Conservation (phyloP, 2,113 vertebrate genomes). For the Dicaeum eximium region DNA sequence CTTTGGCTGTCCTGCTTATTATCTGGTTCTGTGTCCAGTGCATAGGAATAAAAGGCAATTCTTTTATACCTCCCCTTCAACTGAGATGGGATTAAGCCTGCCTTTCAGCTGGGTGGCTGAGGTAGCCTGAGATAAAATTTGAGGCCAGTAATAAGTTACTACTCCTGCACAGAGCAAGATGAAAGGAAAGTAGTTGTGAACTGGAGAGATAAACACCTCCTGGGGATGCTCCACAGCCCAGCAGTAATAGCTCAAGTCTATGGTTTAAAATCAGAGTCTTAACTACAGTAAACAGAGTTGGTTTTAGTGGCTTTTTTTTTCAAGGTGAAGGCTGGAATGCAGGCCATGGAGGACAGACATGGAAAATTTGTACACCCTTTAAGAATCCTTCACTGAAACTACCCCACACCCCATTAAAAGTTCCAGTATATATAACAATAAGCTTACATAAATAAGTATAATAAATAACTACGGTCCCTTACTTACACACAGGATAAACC, state of each 20-base stretch:
- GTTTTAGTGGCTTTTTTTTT: not conserved
- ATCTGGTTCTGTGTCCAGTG: not conserved
- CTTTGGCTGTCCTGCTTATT: not conserved
- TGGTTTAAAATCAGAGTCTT: not conserved
- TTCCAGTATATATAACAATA: not conserved
- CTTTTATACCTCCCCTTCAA: not conserved
- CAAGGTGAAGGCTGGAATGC: not conserved
- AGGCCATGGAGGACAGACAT: not conserved
- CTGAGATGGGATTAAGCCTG: not conserved
- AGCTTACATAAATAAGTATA: not conserved
- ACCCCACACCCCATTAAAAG: not conserved
- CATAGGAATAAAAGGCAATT: not conserved
- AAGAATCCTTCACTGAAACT: not conserved
- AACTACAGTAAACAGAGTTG: not conserved
- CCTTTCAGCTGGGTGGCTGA: not conserved
- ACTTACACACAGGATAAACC: not conserved
- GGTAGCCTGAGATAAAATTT: not conserved
- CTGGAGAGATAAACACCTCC: not conserved
- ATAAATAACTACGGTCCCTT: no score
- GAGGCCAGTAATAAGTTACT: not conserved
- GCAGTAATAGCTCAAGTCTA: not conserved
- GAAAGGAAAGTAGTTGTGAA: constrained; percentile 3
- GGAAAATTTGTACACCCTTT: not conserved
- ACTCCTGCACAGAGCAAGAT: not conserved
- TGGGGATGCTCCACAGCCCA: not conserved